Evolutionary conservation across 2,113 vertebrate species (phyloP).

Genomic region (Sorex araneus): DNA sequence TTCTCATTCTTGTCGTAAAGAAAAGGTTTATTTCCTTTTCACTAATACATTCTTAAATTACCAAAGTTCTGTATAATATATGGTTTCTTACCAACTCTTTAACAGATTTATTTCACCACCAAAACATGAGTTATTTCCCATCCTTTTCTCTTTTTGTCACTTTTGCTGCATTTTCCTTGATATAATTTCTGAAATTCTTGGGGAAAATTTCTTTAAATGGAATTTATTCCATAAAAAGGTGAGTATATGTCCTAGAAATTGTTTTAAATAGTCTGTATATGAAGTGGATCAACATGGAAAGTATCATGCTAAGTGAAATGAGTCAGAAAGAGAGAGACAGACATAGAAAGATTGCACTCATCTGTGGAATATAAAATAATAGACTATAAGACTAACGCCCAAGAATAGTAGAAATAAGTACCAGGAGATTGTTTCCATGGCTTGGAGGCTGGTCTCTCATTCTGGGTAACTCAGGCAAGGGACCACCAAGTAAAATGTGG

Average conservation of each 20-base stretch:
- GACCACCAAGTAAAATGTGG: too few relatives aligned
- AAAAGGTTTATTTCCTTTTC: conserved; percentile 74
- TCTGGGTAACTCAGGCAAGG: too few relatives aligned
- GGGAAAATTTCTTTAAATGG: conserved; percentile 63
- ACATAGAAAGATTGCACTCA: too few relatives aligned
- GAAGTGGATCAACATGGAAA: too few relatives aligned
- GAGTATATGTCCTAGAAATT: conserved; percentile 51
- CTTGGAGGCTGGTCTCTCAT: too few relatives aligned
- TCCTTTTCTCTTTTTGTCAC: conserved; percentile 69
- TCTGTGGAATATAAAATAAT: too few relatives aligned
- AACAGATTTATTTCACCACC: conserved; percentile 70
- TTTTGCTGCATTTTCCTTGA: conserved; percentile 42
- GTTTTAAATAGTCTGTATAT: conserved; percentile 52
- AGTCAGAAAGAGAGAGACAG: too few relatives aligned
- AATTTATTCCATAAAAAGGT: conserved; percentile 43
- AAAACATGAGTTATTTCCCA: conserved; percentile 51
- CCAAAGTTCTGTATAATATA: conserved; percentile 69
- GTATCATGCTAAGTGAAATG: too few relatives aligned
- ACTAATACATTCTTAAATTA: conserved; percentile 66
- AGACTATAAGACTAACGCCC: too few relatives aligned
- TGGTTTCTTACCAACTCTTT: conserved; percentile 67
- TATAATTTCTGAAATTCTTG: conserved; percentile 58
- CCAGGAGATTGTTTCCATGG: too few relatives aligned
- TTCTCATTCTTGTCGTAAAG: conserved; percentile 64
- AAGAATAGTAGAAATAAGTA: too few relatives aligned